These are phyloP conservation scores for Petrolisthes manimaculis DNA, from an alignment of 2,888 invertebrate species.

Conservation along the genomic window DNA sequence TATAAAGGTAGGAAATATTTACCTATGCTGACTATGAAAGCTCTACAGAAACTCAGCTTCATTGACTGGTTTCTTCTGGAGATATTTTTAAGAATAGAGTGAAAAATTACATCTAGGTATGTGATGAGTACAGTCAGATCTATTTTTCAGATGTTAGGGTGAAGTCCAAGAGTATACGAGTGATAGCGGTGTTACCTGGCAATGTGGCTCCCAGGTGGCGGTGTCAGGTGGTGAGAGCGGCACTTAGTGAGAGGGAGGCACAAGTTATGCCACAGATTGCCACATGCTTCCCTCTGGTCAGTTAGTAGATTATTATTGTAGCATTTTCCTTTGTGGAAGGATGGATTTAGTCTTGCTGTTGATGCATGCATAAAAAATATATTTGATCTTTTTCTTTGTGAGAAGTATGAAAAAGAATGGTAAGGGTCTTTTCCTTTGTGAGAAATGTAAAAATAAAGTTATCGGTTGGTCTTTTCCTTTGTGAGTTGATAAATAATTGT, in stretches of 20 bases:
- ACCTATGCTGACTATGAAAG: no score
- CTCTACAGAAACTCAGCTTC: no score
- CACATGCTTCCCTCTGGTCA: conserved; percentile 51
- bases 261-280: conserved; percentile 38
- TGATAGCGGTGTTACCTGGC: conserved; percentile 33
- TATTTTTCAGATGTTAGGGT: conserved; percentile 39
- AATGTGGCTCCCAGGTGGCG: conserved; percentile 50
- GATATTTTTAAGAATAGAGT: neutral
- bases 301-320: neutral
- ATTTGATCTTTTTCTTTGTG: neutral
- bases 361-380: neutral
- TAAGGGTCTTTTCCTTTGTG: neutral
- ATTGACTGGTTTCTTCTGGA: no score
- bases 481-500: neutral
- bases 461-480: no score
- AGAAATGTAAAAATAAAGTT: neutral
- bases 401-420: neutral
- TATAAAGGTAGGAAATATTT: no score
- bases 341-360: neutral
- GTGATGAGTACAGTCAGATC: neutral
- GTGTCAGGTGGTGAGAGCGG: conserved; percentile 42
- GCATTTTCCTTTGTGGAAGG: neutral
- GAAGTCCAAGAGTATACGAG: conserved; percentile 28
- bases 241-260: conserved; percentile 31
- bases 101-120: neutral